Conservation (phyloP, 2,797 vertebrate species). For the Catostomus latipinnis region DNA sequence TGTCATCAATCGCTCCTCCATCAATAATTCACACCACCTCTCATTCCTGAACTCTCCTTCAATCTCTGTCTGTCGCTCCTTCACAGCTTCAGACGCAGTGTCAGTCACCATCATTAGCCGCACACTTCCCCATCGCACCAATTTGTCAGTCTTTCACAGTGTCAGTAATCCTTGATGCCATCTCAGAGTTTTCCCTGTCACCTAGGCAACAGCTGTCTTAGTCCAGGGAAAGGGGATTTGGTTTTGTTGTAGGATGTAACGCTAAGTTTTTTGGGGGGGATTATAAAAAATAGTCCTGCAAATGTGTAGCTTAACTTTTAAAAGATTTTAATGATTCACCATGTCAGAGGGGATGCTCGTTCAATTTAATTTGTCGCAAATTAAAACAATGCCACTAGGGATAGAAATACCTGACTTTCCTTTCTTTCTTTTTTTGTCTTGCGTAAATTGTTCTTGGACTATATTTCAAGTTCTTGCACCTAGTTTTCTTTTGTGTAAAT, state of each 20-base stretch:
- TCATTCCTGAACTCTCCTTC: slow-evolving; percentile 25
- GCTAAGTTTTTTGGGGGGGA: too few relatives aligned
- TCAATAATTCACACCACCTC: slow-evolving; percentile 26
- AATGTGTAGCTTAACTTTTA: too few relatives aligned
- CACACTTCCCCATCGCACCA: slow-evolving; percentile 44
- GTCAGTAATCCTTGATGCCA: slow-evolving; percentile 47
- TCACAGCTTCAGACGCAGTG: slow-evolving; percentile 28
- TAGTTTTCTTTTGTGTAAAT: not conserved
- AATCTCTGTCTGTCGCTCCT: slow-evolving; percentile 29
- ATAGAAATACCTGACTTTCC: too few relatives aligned
- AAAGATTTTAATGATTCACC: too few relatives aligned
- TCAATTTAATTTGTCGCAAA: too few relatives aligned
- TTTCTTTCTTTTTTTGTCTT: too few relatives aligned
- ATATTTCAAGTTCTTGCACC: not conserved
- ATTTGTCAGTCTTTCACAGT: slow-evolving; percentile 51
- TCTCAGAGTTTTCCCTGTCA: slow-evolving; percentile 46
- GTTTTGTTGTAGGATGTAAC: too few relatives aligned
- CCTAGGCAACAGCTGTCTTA: slow-evolving; percentile 43
- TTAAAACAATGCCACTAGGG: too few relatives aligned
- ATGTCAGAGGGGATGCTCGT: too few relatives aligned
- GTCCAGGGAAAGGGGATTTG: slow-evolving; percentile 11
- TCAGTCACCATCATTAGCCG: slow-evolving; percentile 56
- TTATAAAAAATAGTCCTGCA: too few relatives aligned
- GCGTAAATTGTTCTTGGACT: too few relatives aligned
- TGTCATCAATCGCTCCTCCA: slow-evolving; percentile 23